phyloP scores from a whole-genome alignment of 2,797 vertebrate genomes.

The Pangasius mekongensis region DNA sequence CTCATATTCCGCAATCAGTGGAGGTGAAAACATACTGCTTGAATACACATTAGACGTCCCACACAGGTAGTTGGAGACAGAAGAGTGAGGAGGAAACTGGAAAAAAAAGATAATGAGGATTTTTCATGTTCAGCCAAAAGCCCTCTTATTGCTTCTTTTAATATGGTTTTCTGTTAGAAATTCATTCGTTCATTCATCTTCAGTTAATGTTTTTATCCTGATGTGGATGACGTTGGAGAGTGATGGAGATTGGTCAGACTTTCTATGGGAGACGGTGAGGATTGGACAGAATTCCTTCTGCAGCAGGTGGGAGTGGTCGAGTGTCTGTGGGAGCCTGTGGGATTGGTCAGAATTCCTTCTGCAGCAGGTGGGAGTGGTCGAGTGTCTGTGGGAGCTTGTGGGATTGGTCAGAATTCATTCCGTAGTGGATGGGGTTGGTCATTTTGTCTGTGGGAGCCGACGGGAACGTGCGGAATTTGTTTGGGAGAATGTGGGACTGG shows the following conservation, averaged over 20 bases:
- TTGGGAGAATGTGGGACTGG: not conserved
- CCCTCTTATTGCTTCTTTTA: not conserved
- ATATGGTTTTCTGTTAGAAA: not conserved
- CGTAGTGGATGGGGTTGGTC: not conserved
- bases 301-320: not conserved
- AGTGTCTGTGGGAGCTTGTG: not conserved
- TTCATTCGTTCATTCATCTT: not conserved
- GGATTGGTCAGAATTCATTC: not conserved
- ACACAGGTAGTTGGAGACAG: not conserved
- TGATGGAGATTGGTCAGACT: not conserved
- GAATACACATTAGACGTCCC: constrained; percentile 3
- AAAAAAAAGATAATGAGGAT: not conserved
- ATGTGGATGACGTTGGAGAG: not conserved
- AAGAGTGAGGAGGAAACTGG: not conserved
- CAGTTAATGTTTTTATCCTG: not conserved
- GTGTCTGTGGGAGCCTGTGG: not conserved
- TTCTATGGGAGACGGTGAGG: not conserved
- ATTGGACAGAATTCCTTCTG: not conserved
- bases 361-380: not conserved
- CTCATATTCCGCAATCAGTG: not conserved
- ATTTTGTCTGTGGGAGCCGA: not conserved
- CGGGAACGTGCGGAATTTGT: not conserved
- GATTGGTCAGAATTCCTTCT: not conserved
- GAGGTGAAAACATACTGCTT: not conserved
- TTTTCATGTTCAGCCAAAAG: not conserved